Percentiles rank a stretch among this genome's conserved stretches.
These are phyloP conservation scores for Conus betulinus DNA, from an alignment of 1,140 invertebrate species.

Conservation along the genomic window DNA sequence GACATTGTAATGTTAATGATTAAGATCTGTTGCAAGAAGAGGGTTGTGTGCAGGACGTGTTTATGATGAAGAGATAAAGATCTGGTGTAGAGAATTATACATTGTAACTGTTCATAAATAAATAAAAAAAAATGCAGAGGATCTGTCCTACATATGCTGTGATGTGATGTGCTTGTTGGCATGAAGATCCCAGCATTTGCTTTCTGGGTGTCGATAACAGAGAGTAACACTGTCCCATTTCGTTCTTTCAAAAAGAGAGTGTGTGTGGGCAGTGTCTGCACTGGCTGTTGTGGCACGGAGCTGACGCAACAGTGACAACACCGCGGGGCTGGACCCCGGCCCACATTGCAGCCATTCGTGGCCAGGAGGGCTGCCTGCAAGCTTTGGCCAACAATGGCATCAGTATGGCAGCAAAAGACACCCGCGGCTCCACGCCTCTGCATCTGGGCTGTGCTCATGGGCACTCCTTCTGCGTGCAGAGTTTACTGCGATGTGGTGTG, in stretches of 20 bases:
- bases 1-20: no score
- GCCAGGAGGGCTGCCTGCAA: constrained; percentile 74
- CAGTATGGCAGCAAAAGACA: constrained; percentile 70
- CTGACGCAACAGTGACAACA: constrained; percentile 73
- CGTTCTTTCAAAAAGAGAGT: background rate
- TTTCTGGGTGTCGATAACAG: no score
- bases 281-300: constrained; percentile 76
- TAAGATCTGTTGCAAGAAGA: no score
- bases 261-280: constrained; percentile 72
- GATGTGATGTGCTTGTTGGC: background rate
- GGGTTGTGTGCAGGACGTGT: no score
- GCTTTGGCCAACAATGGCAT: constrained; percentile 74
- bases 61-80: no score
- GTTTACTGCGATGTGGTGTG: constrained; percentile 72
- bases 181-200: no score
- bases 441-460: constrained; percentile 75
- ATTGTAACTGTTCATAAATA: no score
- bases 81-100: no score
- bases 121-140: no score
- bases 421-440: constrained; percentile 68
- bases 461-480: constrained; percentile 73
- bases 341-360: constrained; percentile 74
- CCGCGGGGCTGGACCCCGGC: constrained; percentile 75
- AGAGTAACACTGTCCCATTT: no score
- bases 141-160: no score